Base-by-base conservation (phyloP, 2,888 invertebrate species). In the Celastrina argiolus region DNA sequence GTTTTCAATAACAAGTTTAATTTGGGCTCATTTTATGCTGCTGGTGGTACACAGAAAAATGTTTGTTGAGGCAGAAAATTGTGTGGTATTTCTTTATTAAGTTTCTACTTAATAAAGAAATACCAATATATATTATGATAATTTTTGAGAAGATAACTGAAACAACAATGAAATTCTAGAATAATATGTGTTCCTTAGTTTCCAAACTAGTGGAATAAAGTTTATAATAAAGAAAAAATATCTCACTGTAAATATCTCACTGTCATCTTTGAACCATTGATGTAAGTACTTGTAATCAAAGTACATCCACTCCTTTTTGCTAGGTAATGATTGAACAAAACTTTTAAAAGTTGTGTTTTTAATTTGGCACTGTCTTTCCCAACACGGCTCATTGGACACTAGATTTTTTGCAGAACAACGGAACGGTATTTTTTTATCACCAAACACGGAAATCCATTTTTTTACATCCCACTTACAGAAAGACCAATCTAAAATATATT, bases 251-350 rank as follows among this genome's bases (percentile, higher is more conserved):
- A 92, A 83, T 65, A 95, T 78, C 71, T 94, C 92, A 69, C 90
- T 82, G 28, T 92, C 90, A 63, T 91, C 83, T 66, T 82, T 78
- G 76, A 96, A 94, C 92, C 95, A 94, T 68, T 94, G 92, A 69
- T 93, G 92, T 82, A 97, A 92, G 81, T 96, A 94, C 85, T 96
- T 96, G 79, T 97, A 97, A 85, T 97, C 97, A 84, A 96, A 96
- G 84, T 97, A 97, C 84, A 94, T 92, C 94, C 96, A 97, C 71
- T 93, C 90, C 2, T 92, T 77, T 64, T 79, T 81, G 28, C 83
- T 75, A 14, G 81, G 72, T 34, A 78, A 75, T 31, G 80, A 76
- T 8, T 88, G 78, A 1, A 94, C 71, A 83, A 97, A 96, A 65
- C 94, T 91, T 67, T 85, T 80, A 73, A 97, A 92, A 1, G 93